A percentile compares a stretch with the other conserved stretches of the same genome.
Evolutionary conservation across 2,888 invertebrate genomes (phyloP).

Genomic region (Drosophila anomalata): DNA sequence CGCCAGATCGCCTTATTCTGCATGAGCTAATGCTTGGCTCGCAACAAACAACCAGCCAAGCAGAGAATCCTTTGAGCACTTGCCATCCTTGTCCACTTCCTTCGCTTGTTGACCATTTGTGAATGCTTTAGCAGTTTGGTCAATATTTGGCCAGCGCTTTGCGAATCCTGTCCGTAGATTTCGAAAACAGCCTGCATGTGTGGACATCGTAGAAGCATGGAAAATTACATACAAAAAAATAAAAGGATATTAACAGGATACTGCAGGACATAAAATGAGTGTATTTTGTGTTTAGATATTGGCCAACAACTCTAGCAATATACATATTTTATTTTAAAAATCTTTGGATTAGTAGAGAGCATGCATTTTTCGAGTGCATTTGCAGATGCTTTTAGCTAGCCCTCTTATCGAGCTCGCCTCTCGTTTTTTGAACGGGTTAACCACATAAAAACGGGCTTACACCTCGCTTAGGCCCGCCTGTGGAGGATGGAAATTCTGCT

Average conservation of each 20-base stretch:
- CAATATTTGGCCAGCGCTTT: slow-evolving; percentile 73
- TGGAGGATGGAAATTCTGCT: slow-evolving; percentile 3
- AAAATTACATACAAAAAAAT: slow-evolving; percentile 61
- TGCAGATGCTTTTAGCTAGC: slow-evolving; percentile 40
- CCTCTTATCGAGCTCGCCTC: slow-evolving; percentile 12
- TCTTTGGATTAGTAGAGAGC: background rate
- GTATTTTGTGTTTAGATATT: background rate
- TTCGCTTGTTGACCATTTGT: slow-evolving; percentile 49
- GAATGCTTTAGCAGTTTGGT: slow-evolving; percentile 67
- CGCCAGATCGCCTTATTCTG: background rate
- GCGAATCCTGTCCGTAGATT: slow-evolving; percentile 39
- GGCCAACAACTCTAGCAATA: background rate
- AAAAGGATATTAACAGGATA: background rate
- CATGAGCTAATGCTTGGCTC: background rate
- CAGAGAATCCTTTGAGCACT: slow-evolving; percentile 6
- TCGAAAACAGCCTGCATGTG: slow-evolving; percentile 46
- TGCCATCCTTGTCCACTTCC: slow-evolving; percentile 4
- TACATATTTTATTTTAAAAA: background rate
- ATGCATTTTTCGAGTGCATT: slow-evolving; percentile 30
- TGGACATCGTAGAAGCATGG: slow-evolving; percentile 43
- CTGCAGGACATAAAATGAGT: too few species aligned
- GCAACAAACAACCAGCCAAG: background rate
- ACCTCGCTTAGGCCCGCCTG: slow-evolving; percentile 51
- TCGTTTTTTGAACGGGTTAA: slow-evolving; percentile 55
- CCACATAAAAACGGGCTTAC: slow-evolving; percentile 74